Base-by-base conservation (phyloP, 2,888 invertebrate species). In the Cheilosia scutellata region DNA sequence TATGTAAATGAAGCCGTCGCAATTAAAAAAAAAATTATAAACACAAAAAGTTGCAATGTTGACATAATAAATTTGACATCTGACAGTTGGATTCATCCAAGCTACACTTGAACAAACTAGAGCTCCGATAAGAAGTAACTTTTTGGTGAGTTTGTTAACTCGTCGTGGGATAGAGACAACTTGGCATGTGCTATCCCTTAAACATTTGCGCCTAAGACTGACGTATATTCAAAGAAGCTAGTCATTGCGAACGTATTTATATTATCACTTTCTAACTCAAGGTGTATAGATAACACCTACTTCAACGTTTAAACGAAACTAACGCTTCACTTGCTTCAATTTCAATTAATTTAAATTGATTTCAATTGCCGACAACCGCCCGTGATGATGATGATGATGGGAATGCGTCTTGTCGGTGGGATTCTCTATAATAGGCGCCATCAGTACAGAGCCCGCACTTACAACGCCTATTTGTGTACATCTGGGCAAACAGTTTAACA, bases 331-430 rank as follows among this genome's bases (percentile, higher is more conserved):
- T 79, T 60, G 29, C 37, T 27, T 37, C 51, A 13, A 37, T 40
- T 63, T 47, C 68, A 70, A 63, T 79, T 74, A 47, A 58, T 40
- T 75, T 58, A 37, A 84, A 84, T 83, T 79, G 44, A 68, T 57
- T 79, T 74, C 63, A 83, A 83, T 83, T 83, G 79, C 57, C 16
- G 31, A 11, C 37, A 37, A 11, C 11, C 9, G 37, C 20, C 20
- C 20, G 1, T 4, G 5, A 16, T 2, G 65, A 40, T 25, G n/a
- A n/a, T 20, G 31, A 20, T 44, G 57, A 82, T 3, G 70, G 29
- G 57, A 44, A 27, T 77, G 82, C 58, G 63, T 82, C 51, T 37
- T 55, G 31, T 40, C 16, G 13, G 7, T 37, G 2, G 44, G 44
- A 33, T 9, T 47, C 20, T 16, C 53, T 62, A 11, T 58, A 74